These are phyloP conservation scores for Globodera ellingtonae DNA, from an alignment of 1,140 invertebrate genomes.

Conservation along the genomic window DNA sequence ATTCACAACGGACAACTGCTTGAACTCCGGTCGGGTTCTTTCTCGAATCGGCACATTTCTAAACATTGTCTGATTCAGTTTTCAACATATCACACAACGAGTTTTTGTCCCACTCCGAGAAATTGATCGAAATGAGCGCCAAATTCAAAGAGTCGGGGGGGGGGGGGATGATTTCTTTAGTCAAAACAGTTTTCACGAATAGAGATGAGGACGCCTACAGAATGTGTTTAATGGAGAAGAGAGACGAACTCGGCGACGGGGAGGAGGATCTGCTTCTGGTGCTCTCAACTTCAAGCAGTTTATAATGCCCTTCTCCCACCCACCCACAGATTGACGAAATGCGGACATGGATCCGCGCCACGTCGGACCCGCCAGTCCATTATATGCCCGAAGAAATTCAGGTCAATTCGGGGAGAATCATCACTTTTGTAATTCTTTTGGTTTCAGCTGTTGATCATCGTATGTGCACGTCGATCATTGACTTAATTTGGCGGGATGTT, in stretches of 20 bases:
- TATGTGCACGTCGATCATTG: constrained; percentile 59
- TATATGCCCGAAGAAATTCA: constrained; percentile 59
- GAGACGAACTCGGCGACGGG: constrained; percentile 40
- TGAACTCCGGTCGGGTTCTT: constrained; percentile 8
- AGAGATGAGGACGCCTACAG: constrained; percentile 53
- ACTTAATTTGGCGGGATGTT: not conserved
- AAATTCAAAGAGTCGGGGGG: constrained; percentile 43
- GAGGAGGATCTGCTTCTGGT: constrained; percentile 60
- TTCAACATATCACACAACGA: constrained; percentile 54
- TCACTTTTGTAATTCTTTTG: not conserved
- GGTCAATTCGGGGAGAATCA: constrained; percentile 10
- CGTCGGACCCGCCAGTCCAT: constrained; percentile 58
- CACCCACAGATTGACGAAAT: constrained; percentile 56
- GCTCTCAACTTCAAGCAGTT: not conserved
- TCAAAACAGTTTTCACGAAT: constrained; percentile 16
- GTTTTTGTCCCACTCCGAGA: constrained; percentile 59
- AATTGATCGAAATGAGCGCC: constrained; percentile 44
- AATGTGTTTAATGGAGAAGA: constrained; percentile 55
- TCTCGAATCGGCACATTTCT: not conserved
- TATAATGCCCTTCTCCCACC: not conserved
- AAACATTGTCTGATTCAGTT: constrained; percentile 31
- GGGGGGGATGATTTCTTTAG: constrained; percentile 21
- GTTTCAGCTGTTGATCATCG: constrained; percentile 74
- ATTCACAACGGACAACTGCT: constrained; percentile 55
- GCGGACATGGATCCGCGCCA: constrained; percentile 61